These are phyloP conservation scores for Sinocyclocheilus rhinocerous DNA, from an alignment of 2,113 vertebrate genomes.

Conservation along the genomic window DNA sequence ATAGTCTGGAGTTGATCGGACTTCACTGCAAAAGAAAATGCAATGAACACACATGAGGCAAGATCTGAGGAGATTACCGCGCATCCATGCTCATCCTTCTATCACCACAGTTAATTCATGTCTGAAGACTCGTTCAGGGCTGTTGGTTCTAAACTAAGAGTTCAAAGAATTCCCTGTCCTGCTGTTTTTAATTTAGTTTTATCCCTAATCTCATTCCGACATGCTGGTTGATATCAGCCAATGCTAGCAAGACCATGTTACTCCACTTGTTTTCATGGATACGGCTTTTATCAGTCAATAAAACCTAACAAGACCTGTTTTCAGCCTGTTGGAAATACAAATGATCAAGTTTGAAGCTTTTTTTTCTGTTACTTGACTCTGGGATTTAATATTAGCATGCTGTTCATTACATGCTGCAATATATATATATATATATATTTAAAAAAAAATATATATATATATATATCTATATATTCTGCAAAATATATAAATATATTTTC, in stretches of 20 bases:
- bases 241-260: neutral
- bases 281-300: neutral
- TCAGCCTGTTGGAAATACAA: neutral
- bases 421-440: too few species aligned
- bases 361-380: neutral
- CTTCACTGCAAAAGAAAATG: slow-evolving; percentile 84
- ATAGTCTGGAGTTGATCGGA: slow-evolving; percentile 97
- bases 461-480: too few species aligned
- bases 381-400: neutral
- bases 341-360: too few species aligned
- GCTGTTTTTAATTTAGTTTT: slow-evolving; percentile 13
- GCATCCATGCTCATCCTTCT: neutral
- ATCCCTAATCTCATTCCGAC: neutral
- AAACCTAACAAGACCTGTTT: neutral
- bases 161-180: too few species aligned
- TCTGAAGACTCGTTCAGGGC: neutral
- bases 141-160: neutral
- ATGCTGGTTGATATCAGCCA: neutral
- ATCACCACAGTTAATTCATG: neutral
- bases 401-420: neutral
- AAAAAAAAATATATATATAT: too few species aligned
- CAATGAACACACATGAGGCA: slow-evolving; percentile 24
- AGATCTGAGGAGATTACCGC: neutral
- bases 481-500: too few species aligned
- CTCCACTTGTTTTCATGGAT: neutral